Percentiles rank a stretch among this genome's conserved stretches.
phyloP scores from a whole-genome alignment of 2,888 invertebrate genomes.

The Priocnemis perturbator region DNA sequence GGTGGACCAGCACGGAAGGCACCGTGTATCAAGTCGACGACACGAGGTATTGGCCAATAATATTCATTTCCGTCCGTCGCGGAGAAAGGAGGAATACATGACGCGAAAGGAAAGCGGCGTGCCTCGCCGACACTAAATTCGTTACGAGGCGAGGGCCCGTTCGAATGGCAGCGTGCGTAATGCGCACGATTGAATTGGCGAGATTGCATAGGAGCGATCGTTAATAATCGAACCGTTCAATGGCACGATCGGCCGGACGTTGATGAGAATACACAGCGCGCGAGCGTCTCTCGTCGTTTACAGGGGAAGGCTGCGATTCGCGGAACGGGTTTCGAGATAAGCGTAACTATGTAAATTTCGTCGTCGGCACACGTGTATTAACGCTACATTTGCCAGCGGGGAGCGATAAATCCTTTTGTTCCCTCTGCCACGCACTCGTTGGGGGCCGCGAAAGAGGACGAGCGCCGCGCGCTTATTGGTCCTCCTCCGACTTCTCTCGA shows the following conservation, averaged over 20 bases:
- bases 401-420: conserved; percentile 62
- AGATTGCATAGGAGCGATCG: too few relatives aligned
- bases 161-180: too few relatives aligned
- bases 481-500: conserved; percentile 58
- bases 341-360: conserved; percentile 54
- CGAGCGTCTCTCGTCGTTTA: not conserved
- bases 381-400: conserved; percentile 52
- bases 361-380: conserved; percentile 47
- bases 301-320: conserved; percentile 29
- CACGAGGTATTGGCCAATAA: conserved; percentile 37
- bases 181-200: too few relatives aligned
- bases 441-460: conserved; percentile 50
- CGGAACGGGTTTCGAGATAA: conserved; percentile 46
- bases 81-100: not conserved
- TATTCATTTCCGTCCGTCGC: conserved; percentile 29
- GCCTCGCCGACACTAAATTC: too few relatives aligned
- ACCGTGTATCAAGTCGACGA: conserved; percentile 48
- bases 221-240: too few relatives aligned
- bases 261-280: not conserved
- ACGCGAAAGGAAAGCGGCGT: too few relatives aligned
- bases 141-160: too few relatives aligned
- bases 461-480: conserved; percentile 36
- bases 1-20: conserved; percentile 49
- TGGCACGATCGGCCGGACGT: too few relatives aligned
- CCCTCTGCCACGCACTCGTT: conserved; percentile 44